A percentile compares a stretch with the other conserved stretches of the same genome.
Evolutionary conservation across 2,888 invertebrate species (phyloP).

Genomic region (Digitonthophagus gazella): DNA sequence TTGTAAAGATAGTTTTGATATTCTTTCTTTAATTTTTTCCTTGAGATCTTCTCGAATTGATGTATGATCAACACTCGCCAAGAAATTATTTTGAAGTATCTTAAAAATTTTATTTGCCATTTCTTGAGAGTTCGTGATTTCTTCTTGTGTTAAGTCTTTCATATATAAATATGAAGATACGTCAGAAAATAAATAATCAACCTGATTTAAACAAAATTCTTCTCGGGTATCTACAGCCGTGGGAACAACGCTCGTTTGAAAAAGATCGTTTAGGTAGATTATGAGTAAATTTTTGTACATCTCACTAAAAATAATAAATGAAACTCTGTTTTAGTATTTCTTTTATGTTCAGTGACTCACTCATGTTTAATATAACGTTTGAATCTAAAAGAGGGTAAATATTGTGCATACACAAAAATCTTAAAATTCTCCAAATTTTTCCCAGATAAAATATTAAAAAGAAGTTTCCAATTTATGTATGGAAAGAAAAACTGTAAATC

Average conservation of each 20-base stretch:
- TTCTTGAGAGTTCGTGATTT: conserved; percentile 12
- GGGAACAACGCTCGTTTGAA: conserved; percentile 36
- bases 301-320: conserved; percentile 30
- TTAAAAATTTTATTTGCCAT: conserved; percentile 29
- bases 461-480: conserved; percentile 35
- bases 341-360: too few species aligned
- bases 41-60: not conserved
- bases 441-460: conserved; percentile 34
- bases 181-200: conserved; percentile 34
- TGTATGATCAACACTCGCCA: not conserved
- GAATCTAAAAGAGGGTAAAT: conserved; percentile 31
- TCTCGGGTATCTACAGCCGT: conserved; percentile 29
- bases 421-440: conserved; percentile 27
- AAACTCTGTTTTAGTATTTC: not conserved
- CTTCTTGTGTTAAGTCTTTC: conserved; percentile 24
- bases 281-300: conserved; percentile 37
- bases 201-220: conserved; percentile 35
- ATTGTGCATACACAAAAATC: conserved; percentile 37
- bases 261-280: conserved; percentile 38
- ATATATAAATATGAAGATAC: conserved; percentile 33
- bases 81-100: not conserved
- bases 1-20: not conserved
- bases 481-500: not conserved
- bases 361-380: too few species aligned
- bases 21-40: not conserved